A percentile compares a stretch with the other conserved stretches of the same genome.
Evolutionary conservation across 2,888 invertebrate species (phyloP).

Genomic region (Drosophila colorata): DNA sequence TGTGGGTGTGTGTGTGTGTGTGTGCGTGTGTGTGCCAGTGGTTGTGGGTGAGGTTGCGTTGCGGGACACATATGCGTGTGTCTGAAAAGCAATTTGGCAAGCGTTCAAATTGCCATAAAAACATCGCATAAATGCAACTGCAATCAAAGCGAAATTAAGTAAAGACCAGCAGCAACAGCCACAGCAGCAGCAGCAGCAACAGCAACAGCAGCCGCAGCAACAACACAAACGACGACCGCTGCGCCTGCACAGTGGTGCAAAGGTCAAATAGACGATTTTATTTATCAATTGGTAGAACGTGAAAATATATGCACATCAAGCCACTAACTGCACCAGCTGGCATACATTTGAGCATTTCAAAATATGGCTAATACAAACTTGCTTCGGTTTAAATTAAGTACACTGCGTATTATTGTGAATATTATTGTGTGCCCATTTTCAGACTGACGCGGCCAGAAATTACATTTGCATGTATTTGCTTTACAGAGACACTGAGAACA

Average conservation of each 20-base stretch:
- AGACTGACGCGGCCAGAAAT: not conserved
- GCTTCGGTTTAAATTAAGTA: not conserved
- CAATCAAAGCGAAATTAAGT: constrained; percentile 60
- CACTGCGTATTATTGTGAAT: not conserved
- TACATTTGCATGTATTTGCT: not conserved
- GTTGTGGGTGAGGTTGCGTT: not conserved
- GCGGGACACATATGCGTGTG: constrained; percentile 37
- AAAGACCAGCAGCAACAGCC: constrained; percentile 14
- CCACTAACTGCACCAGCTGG: not conserved
- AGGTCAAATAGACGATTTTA: too few species aligned
- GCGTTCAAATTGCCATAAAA: constrained; percentile 75
- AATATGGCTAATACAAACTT: not conserved
- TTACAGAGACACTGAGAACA: constrained; percentile 11
- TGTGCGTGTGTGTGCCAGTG: constrained; percentile 44
- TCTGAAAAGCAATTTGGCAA: constrained; percentile 73
- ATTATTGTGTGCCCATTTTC: not conserved
- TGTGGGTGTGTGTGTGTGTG: not conserved
- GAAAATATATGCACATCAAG: not conserved
- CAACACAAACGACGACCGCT: constrained; percentile 8
- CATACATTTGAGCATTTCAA: not conserved
- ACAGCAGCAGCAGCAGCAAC: constrained; percentile 4
- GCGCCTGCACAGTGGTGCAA: constrained; percentile 31
- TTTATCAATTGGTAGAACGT: not conserved
- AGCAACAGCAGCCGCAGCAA: constrained; percentile 13
- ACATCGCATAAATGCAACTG: constrained; percentile 71